These are phyloP conservation scores for Morinoia aosen DNA, from an alignment of 2,888 invertebrate species.

Conservation along the genomic window DNA sequence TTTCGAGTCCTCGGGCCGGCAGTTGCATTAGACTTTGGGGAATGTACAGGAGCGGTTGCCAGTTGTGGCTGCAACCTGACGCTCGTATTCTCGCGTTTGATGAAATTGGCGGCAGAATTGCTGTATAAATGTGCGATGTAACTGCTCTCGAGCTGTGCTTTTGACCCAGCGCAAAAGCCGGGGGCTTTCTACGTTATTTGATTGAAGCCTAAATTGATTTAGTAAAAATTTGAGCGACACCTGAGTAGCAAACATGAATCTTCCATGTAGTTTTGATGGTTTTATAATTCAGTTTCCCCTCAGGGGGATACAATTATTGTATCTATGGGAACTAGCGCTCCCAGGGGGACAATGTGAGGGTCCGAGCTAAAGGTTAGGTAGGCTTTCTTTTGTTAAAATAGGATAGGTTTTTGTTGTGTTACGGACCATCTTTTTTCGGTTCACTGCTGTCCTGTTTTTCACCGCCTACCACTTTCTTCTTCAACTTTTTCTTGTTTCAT, in stretches of 20 bases:
- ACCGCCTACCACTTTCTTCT: too few relatives aligned
- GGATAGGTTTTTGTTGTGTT: too few relatives aligned
- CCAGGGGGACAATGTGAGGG: too few relatives aligned
- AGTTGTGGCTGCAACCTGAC: neutral
- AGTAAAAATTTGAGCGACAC: neutral
- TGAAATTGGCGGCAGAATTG: neutral
- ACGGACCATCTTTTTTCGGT: too few relatives aligned
- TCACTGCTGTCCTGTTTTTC: too few relatives aligned
- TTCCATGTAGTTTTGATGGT: neutral
- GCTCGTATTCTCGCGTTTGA: neutral
- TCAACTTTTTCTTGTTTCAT: too few relatives aligned
- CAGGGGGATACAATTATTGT: too few relatives aligned
- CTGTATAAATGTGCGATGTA: neutral
- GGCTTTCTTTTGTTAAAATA: too few relatives aligned
- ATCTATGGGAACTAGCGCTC: too few relatives aligned
- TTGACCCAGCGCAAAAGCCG: neutral
- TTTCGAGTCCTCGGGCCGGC: neutral
- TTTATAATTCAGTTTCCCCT: neutral
- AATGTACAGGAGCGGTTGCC: neutral
- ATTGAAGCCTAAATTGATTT: neutral
- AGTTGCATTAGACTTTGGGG: neutral
- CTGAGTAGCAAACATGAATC: neutral
- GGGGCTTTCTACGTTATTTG: neutral
- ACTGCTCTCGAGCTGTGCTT: neutral
- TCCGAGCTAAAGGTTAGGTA: too few relatives aligned